phyloP scores from a whole-genome alignment of 2,888 invertebrate genomes.

The Melanargia galathea region DNA sequence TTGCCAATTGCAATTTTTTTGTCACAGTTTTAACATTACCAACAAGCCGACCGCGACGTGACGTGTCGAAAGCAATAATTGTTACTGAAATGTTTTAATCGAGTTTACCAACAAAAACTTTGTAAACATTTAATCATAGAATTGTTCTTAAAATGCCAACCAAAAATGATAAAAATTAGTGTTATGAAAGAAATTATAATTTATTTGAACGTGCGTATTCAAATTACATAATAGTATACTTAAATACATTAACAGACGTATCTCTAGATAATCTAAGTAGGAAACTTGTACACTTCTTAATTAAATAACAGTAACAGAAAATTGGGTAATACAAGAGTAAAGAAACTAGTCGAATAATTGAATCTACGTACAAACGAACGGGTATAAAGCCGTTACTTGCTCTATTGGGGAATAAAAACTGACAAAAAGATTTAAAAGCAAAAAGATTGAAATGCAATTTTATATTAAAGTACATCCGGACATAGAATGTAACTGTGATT shows the following conservation, averaged over 20 bases:
- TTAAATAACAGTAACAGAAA: slow-evolving; percentile 27
- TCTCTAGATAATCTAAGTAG: slow-evolving; percentile 27
- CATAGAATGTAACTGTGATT: no score
- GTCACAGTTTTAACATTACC: no score
- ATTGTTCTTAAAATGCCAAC: slow-evolving; percentile 4
- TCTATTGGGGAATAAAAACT: background rate
- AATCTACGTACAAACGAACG: slow-evolving; percentile 19
- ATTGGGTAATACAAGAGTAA: slow-evolving; percentile 26
- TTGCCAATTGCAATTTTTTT: no score
- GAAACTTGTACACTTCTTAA: slow-evolving; percentile 26
- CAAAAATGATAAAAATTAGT: background rate
- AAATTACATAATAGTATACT: slow-evolving; percentile 24
- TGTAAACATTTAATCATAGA: background rate
- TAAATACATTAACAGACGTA: slow-evolving; percentile 11
- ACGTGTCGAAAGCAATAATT: background rate
- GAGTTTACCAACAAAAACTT: background rate
- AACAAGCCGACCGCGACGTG: no score
- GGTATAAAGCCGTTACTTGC: slow-evolving; percentile 8
- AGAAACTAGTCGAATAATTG: slow-evolving; percentile 19
- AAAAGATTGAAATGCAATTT: background rate
- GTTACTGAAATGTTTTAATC: background rate
- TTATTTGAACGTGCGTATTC: background rate
- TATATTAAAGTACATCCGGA: background rate
- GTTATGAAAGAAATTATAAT: slow-evolving; percentile 15
- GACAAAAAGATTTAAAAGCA: background rate